Evolutionary conservation across 2,797 vertebrate species (phyloP).

Genomic region (Poliocrania exsul): DNA sequence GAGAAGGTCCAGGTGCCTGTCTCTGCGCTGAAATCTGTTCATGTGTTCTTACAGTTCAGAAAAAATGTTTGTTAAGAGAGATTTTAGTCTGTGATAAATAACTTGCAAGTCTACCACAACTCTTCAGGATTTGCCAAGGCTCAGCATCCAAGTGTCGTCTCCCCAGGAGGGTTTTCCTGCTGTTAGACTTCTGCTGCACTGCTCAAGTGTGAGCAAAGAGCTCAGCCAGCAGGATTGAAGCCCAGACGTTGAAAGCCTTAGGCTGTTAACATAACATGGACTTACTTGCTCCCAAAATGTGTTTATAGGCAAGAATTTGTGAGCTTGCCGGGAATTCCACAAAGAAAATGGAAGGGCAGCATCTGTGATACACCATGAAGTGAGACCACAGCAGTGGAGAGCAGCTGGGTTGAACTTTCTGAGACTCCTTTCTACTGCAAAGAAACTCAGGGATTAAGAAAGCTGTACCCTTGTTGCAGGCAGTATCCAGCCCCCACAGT

Average conservation of each 20-base stretch:
- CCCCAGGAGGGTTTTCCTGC: not conserved
- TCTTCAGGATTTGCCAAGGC: not conserved
- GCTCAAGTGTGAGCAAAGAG: rapidly evolving
- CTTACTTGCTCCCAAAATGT: not conserved
- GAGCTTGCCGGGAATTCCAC: conserved; percentile 24
- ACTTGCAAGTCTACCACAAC: not conserved
- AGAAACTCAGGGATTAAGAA: not conserved
- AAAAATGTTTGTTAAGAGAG: not conserved
- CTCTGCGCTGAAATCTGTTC: not conserved
- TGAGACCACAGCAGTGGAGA: not conserved
- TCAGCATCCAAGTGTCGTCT: not conserved
- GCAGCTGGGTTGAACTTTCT: not conserved
- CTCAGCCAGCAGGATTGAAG: not conserved
- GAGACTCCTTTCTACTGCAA: not conserved
- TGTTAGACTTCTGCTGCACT: not conserved
- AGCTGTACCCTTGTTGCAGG: not conserved
- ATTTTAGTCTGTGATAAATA: not conserved
- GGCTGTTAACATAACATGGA: not conserved
- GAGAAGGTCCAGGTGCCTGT: not conserved
- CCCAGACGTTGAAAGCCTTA: conserved; percentile 12
- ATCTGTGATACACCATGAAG: not conserved
- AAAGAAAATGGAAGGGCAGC: not conserved
- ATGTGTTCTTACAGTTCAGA: not conserved
- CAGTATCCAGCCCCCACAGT: not conserved
- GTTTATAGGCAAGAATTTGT: conserved; percentile 18